Conservation (phyloP, 2,113 vertebrate genomes). For the Columbina picui region DNA sequence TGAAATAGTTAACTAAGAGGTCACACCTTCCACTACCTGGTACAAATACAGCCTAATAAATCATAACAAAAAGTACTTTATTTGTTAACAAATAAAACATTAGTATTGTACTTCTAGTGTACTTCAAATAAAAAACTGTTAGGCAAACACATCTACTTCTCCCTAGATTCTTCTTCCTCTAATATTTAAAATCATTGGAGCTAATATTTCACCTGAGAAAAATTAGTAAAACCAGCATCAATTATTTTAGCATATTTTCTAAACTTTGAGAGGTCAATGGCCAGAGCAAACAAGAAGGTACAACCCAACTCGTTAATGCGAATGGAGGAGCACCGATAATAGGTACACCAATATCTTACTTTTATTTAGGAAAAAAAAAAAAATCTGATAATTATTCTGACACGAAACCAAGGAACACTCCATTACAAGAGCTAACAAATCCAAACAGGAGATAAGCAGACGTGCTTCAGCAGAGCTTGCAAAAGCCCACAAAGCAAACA, state of each 20-base stretch:
- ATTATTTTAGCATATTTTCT: not conserved
- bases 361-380: not conserved
- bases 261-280: not conserved
- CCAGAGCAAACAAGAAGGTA: not conserved
- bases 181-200: not conserved
- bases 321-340: not conserved
- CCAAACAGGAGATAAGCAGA: rapidly evolving
- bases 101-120: not conserved
- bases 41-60: not conserved
- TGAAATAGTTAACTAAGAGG: not conserved
- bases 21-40: not conserved
- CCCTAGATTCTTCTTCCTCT: not conserved
- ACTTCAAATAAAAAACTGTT: not conserved
- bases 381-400: too few species aligned
- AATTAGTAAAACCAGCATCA: not conserved
- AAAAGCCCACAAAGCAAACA: too few species aligned
- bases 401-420: too few species aligned
- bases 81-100: not conserved
- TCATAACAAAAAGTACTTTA: not conserved
- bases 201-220: not conserved
- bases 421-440: too few species aligned
- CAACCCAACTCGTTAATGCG: not conserved
- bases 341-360: rapidly evolving
- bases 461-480: not conserved
- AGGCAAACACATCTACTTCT: not conserved